These are phyloP conservation scores for Aix galericulata DNA, from an alignment of 2,113 vertebrate genomes.

Conservation along the genomic window DNA sequence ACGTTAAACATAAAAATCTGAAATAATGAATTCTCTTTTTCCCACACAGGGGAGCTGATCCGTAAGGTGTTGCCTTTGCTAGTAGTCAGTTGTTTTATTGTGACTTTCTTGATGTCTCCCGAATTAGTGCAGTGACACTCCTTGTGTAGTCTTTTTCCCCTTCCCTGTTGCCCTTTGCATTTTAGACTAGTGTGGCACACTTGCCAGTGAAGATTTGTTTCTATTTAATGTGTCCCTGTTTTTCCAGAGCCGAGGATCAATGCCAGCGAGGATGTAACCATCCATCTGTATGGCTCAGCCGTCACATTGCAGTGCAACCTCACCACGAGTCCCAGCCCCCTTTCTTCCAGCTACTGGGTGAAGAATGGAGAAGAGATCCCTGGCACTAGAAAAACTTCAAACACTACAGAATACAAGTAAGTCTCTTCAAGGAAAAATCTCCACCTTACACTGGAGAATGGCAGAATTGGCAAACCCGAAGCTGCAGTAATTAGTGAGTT, in stretches of 20 bases:
- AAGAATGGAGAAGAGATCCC: constrained; percentile 90
- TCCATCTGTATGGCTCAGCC: constrained; percentile 62
- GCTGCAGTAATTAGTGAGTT: not conserved
- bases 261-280: constrained; percentile 85
- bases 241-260: constrained; percentile 95
- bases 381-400: constrained; percentile 79
- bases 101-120: constrained; percentile 61
- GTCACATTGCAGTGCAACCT: constrained; percentile 92
- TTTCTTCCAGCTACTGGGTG: constrained; percentile 91
- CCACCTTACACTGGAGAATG: not conserved
- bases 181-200: constrained; percentile 40
- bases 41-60: constrained; percentile 56
- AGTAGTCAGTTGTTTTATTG: constrained; percentile 60
- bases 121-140: constrained; percentile 66
- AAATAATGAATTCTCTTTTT: not conserved
- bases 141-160: constrained; percentile 70
- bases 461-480: rapidly evolving
- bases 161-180: constrained; percentile 27
- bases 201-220: constrained; percentile 7
- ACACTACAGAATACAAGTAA: constrained; percentile 86
- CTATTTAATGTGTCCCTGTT: constrained; percentile 57
- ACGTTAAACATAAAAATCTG: not conserved
- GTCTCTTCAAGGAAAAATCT: not conserved
- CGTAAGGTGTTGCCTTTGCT: constrained; percentile 65
- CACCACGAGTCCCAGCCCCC: constrained; percentile 84